Evolutionary conservation across 2,113 vertebrate species (phyloP).

Genomic region (Noctilio leporinus): DNA sequence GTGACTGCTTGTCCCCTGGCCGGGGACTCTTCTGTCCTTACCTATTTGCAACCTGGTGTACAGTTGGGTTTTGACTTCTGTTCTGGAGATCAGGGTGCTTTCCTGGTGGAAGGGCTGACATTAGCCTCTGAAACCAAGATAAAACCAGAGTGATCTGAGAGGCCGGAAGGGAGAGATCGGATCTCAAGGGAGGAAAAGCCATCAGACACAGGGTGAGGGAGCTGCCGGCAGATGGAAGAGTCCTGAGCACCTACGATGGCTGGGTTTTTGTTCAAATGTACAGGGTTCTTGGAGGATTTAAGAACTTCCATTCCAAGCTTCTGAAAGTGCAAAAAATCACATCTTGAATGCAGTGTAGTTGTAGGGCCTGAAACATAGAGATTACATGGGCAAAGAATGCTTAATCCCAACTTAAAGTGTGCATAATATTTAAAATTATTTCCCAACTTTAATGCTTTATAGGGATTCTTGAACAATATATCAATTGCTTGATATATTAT

Average conservation of each 20-base stretch:
- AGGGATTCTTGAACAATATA: background rate
- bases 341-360: background rate
- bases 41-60: background rate
- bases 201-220: fast-evolving
- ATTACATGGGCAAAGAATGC: background rate
- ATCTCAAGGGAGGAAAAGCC: background rate
- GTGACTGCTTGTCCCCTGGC: background rate
- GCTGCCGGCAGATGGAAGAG: background rate
- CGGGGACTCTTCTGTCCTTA: background rate
- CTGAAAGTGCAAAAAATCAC: background rate
- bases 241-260: background rate
- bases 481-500: background rate
- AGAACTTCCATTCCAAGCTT: background rate
- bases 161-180: background rate
- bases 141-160: background rate
- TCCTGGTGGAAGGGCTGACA: background rate
- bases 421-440: background rate
- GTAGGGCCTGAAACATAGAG: background rate
- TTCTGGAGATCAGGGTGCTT: background rate
- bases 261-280: background rate
- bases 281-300: background rate
- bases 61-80: background rate
- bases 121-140: background rate
- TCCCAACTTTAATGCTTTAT: background rate
- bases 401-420: background rate